These are phyloP conservation scores for Melipona bicolor DNA, from an alignment of 2,888 invertebrate species.

Conservation along the genomic window DNA sequence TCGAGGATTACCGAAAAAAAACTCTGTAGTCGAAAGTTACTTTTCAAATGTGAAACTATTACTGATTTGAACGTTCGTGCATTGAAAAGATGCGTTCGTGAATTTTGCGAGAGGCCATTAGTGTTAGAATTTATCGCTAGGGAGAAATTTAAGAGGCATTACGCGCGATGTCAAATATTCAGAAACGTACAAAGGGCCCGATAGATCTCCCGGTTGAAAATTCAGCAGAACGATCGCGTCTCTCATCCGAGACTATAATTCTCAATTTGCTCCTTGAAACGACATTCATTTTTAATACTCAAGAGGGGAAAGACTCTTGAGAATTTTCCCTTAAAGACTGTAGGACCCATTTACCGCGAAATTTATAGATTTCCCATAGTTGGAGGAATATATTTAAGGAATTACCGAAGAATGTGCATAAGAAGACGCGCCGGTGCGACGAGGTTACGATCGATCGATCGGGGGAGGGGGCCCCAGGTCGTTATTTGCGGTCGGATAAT, in stretches of 20 bases:
- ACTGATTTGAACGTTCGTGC: no score
- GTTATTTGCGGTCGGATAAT: constrained; percentile 42
- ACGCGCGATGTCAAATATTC: background rate
- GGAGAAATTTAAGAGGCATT: background rate
- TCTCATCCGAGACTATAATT: background rate
- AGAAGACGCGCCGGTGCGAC: constrained; percentile 5
- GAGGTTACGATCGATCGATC: constrained; percentile 34
- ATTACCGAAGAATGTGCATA: background rate
- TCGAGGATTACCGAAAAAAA: no score
- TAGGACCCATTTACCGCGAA: background rate
- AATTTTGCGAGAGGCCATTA: background rate
- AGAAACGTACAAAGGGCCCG: background rate
- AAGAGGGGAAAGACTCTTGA: background rate
- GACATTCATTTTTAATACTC: background rate
- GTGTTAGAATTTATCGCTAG: background rate
- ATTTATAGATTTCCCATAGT: no score
- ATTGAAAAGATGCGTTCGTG: no score
- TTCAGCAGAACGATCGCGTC: background rate
- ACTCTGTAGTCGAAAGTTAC: no score
- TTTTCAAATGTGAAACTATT: no score
- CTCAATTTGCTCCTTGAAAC: background rate
- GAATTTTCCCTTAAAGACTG: background rate
- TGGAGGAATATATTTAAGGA: no score
- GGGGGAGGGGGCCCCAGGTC: background rate
- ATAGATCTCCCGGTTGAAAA: background rate